Evolutionary conservation across 92 coral and sea anemone genomes (phyloP).

Genomic region (Umimayanthus chanpuru): DNA sequence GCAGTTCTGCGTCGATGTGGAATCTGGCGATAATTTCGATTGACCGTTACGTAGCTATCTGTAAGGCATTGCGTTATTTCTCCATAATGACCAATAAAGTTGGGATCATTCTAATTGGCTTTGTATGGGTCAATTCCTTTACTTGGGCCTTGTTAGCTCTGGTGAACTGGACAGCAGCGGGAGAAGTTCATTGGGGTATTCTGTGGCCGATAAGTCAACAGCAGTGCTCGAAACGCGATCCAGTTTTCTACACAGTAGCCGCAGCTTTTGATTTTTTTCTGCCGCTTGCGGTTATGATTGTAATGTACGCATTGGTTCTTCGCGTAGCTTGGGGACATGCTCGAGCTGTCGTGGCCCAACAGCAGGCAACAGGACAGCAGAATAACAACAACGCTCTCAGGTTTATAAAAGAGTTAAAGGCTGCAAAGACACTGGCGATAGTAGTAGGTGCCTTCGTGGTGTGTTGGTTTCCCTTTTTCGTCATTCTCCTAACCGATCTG

Average conservation of each 20-base stretch:
- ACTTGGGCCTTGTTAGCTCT: conserved; percentile 57
- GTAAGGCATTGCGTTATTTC: conserved; percentile 77
- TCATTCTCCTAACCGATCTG: too few relatives aligned
- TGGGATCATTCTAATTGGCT: conserved; percentile 55
- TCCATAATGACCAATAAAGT: conserved; percentile 65
- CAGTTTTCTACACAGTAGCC: conserved; percentile 5
- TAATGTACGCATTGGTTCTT: not conserved
- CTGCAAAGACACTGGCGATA: conserved; percentile 4
- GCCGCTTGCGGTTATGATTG: not conserved
- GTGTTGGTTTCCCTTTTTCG: too few relatives aligned
- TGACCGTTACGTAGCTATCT: conserved; percentile 84
- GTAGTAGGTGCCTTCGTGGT: not conserved
- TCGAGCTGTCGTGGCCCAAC: not conserved
- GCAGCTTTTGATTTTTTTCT: not conserved
- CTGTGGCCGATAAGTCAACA: not conserved
- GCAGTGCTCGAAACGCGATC: conserved; percentile 5
- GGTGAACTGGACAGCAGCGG: conserved; percentile 73
- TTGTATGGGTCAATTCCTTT: conserved; percentile 68
- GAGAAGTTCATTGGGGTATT: conserved; percentile 20
- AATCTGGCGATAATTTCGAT: conserved; percentile 81
- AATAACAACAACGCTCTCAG: not conserved
- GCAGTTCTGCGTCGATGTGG: conserved; percentile 86
- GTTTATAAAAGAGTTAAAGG: not conserved
- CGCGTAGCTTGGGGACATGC: conserved; percentile 7
- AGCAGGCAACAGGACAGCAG: not conserved